Evolutionary conservation across 2,797 vertebrate species (phyloP).

Genomic region (Eutrigla gurnardus): DNA sequence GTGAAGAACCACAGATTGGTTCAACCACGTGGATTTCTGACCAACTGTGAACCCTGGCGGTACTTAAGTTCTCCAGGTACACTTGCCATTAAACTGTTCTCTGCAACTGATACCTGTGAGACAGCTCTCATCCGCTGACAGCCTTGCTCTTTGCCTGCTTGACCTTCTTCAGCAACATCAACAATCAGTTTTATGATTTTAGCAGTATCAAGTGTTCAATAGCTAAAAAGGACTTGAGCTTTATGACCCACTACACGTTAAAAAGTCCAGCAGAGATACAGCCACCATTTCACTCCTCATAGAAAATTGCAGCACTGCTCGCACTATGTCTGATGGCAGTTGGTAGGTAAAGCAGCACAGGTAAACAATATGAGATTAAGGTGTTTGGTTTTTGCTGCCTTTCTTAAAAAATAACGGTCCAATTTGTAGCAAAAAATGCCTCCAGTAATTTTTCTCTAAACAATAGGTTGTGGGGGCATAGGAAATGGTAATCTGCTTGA

Average conservation of each 20-base stretch:
- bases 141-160: slow-evolving; percentile 36
- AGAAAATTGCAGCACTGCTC: slow-evolving; percentile 24
- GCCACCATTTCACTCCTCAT: slow-evolving; percentile 18
- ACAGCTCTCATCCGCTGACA: slow-evolving; percentile 40
- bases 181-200: slow-evolving; percentile 50
- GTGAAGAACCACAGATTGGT: slow-evolving; percentile 6
- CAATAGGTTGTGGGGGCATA: slow-evolving; percentile 39
- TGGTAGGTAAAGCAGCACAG: slow-evolving; percentile 24
- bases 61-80: neutral
- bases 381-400: slow-evolving; percentile 16
- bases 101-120: slow-evolving; percentile 39
- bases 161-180: slow-evolving; percentile 63
- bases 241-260: slow-evolving; percentile 42
- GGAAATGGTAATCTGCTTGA: slow-evolving; percentile 49
- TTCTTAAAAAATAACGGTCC: slow-evolving; percentile 25
- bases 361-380: slow-evolving; percentile 29
- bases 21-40: slow-evolving; percentile 24
- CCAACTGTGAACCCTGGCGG: slow-evolving; percentile 12
- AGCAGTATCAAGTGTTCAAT: slow-evolving; percentile 43
- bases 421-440: slow-evolving; percentile 9
- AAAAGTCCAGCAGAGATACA: slow-evolving; percentile 23
- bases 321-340: slow-evolving; percentile 16
- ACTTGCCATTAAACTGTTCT: slow-evolving; percentile 40
- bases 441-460: slow-evolving; percentile 36
- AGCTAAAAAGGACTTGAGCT: slow-evolving; percentile 35